A percentile compares a stretch with the other conserved stretches of the same genome.
Conservation (phyloP, 2,888 invertebrate genomes). For the Aphodius granarius region DNA sequence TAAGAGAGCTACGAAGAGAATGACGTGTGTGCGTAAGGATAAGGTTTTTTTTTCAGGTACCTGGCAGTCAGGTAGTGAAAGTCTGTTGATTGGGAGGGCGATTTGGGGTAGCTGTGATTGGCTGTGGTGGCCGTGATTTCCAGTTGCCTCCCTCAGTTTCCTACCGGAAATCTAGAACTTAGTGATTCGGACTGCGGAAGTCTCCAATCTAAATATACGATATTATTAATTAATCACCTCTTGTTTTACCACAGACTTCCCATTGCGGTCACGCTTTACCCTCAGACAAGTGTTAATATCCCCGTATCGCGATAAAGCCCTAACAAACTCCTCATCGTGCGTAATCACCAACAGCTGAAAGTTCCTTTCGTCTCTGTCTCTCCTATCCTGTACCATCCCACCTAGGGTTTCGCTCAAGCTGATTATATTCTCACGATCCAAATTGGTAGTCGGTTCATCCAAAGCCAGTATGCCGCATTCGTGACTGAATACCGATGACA, state of each 20-base stretch:
- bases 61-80: too few relatives aligned
- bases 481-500: slow-evolving; percentile 96
- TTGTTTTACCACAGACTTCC: slow-evolving; percentile 58
- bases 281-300: slow-evolving; percentile 71
- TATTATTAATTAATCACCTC: slow-evolving; percentile 20
- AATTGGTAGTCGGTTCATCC: slow-evolving; percentile 98
- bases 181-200: too few relatives aligned
- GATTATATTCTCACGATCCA: slow-evolving; percentile 86
- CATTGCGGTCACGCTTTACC: slow-evolving; percentile 66
- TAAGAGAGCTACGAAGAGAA: too few relatives aligned
- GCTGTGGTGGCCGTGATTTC: too few relatives aligned
- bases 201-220: too few relatives aligned
- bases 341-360: slow-evolving; percentile 97
- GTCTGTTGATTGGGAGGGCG: too few relatives aligned
- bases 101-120: too few relatives aligned
- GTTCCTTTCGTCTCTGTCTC: slow-evolving; percentile 67
- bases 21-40: too few relatives aligned
- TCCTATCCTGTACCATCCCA: slow-evolving; percentile 67
- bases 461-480: slow-evolving; percentile 95
- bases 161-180: too few relatives aligned
- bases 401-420: slow-evolving; percentile 79
- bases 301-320: slow-evolving; percentile 68
- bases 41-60: too few relatives aligned
- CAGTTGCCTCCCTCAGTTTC: too few relatives aligned
- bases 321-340: slow-evolving; percentile 93